These are phyloP conservation scores for Phenacoccus solenopsis DNA, from an alignment of 1,140 invertebrate species.

Conservation along the genomic window DNA sequence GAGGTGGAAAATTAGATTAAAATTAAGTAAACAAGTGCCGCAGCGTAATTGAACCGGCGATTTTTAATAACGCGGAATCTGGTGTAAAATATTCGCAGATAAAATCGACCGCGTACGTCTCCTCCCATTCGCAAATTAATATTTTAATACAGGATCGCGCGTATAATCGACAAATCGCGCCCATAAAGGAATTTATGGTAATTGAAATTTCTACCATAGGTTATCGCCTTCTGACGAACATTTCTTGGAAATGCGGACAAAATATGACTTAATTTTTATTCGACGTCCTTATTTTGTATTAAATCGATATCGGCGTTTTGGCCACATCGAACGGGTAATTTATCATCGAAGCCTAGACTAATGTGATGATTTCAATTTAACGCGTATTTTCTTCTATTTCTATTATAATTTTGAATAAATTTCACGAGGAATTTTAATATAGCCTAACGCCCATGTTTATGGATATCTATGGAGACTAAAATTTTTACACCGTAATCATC, in stretches of 20 bases:
- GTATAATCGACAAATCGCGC: background rate
- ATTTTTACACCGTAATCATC: too few relatives aligned
- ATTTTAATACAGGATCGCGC: too few relatives aligned
- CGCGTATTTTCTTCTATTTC: background rate
- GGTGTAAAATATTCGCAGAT: background rate
- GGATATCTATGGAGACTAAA: too few relatives aligned
- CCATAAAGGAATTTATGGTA: background rate
- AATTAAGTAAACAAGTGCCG: background rate
- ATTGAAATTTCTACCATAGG: background rate
- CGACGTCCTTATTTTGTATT: too few relatives aligned
- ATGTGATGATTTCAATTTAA: background rate
- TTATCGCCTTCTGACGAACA: background rate
- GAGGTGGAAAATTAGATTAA: conserved; percentile 2
- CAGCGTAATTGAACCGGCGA: background rate
- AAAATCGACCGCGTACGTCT: background rate
- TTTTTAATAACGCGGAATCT: background rate
- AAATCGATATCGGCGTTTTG: too few relatives aligned
- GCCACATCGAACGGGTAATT: too few relatives aligned
- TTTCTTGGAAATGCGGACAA: background rate
- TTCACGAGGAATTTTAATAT: background rate
- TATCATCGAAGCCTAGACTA: too few relatives aligned
- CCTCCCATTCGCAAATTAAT: background rate
- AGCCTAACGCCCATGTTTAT: too few relatives aligned
- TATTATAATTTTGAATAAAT: background rate
- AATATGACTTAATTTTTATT: background rate